Evolutionary conservation across 2,797 vertebrate species (phyloP), one percentile per base, ranked within the genome.

Genomic region (Thripadectes ignobilis): DNA sequence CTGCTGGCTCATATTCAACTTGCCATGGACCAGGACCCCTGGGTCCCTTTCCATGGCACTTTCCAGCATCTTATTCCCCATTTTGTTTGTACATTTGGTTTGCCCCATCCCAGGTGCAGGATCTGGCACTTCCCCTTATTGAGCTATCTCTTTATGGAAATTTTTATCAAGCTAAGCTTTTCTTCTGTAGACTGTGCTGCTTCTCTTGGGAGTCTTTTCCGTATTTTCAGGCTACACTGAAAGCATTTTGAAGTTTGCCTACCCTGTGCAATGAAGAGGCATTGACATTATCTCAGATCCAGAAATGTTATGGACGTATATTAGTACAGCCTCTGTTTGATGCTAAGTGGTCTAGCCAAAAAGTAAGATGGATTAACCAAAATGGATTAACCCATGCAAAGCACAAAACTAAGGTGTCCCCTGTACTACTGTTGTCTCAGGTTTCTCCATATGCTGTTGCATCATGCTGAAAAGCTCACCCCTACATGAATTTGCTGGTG

Each of bases 51-150:
- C 22, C 1, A 2, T n/a, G 41, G 22, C 41, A 45, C 22, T 65
- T 17, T 65, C 15, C 15, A 24, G 10, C 7, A 6, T n/a, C 30
- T 65, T 21, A 45, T 45, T 65, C 7, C 22, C 30, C 41, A 32
- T 3, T 45, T 22, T 45, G 21, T 24, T 45, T 2, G 3, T n/a
- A 24, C 15, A 23, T n/a, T 5, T 4, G 4, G 11, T 2, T 22
- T 65, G 11, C 32, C 7, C 15, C 15, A 45, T 65, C 15, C 30
- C 7, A 24, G 22, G 7, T 45, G 62, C 62, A n/a, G 41, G n/a
- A 45, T 24, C 21, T 3, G 5, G 10, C 14, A 18, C 15, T 65
- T 65, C 24, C 41, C 8, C 22, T 65, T 24, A 10, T 24, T 65
- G 41, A 45, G 45, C 21, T 45, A 14, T 66, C 36, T 66, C 22